phyloP scores from a whole-genome alignment of 2,888 invertebrate genomes.

The Ferdinandea cuprea region DNA sequence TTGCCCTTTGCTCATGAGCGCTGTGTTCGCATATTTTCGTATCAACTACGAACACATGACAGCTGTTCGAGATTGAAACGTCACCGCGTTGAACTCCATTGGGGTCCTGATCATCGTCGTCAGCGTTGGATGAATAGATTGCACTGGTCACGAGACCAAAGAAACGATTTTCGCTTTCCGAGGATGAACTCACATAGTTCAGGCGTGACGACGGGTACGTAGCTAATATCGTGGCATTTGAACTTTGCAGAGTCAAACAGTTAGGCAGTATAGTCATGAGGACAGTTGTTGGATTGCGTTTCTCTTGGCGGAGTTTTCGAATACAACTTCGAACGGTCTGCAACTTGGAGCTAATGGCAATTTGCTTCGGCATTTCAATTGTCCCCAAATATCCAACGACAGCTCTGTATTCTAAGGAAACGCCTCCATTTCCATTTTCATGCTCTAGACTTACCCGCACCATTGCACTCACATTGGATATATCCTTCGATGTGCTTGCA shows the following conservation, averaged over 20 bases:
- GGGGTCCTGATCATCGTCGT: slow-evolving; percentile 80
- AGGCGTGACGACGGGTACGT: slow-evolving; percentile 94
- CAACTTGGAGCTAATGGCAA: slow-evolving; percentile 89
- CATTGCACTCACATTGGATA: slow-evolving; percentile 83
- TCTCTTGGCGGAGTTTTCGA: slow-evolving; percentile 93
- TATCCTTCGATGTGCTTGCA: slow-evolving; percentile 80
- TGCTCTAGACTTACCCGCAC: slow-evolving; percentile 79
- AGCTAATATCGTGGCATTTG: slow-evolving; percentile 91
- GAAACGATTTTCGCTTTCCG: slow-evolving; percentile 95
- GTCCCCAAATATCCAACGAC: slow-evolving; percentile 97
- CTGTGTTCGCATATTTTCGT: slow-evolving; percentile 92
- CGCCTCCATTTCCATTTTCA: slow-evolving; percentile 73
- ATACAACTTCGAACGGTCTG: slow-evolving; percentile 94
- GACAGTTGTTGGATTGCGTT: slow-evolving; percentile 92
- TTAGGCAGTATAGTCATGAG: slow-evolving; percentile 92
- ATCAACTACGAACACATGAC: slow-evolving; percentile 97
- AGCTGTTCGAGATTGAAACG: slow-evolving; percentile 91
- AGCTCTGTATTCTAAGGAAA: slow-evolving; percentile 90
- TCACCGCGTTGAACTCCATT: slow-evolving; percentile 78
- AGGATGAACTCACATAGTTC: slow-evolving; percentile 94
- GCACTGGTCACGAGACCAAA: slow-evolving; percentile 96
- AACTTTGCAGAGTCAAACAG: slow-evolving; percentile 90
- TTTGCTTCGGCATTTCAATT: slow-evolving; percentile 95
- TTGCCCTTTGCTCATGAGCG: slow-evolving; percentile 90
- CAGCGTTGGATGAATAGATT: slow-evolving; percentile 84